Evolutionary conservation across 2,888 invertebrate genomes (phyloP).

Genomic region (Ennomos quercinarius): DNA sequence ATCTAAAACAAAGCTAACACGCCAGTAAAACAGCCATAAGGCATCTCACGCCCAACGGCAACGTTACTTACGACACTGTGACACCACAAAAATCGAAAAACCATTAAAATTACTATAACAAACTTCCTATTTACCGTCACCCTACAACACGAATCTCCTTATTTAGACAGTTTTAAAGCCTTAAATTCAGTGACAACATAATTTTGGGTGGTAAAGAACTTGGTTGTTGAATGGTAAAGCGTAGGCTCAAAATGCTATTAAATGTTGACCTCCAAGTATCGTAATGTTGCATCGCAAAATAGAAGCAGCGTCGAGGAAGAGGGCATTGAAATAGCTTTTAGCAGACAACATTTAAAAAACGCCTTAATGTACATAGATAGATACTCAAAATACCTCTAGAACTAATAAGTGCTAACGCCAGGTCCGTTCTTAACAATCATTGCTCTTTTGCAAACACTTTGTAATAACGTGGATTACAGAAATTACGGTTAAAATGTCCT

Average conservation of each 20-base stretch:
- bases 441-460: too few species aligned
- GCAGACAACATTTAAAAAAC: not conserved
- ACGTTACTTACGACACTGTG: constrained; percentile 16
- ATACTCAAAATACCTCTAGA: too few species aligned
- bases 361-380: not conserved
- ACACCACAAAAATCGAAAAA: constrained; percentile 39
- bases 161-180: not conserved
- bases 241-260: constrained; percentile 33
- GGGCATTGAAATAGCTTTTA: not conserved
- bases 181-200: constrained; percentile 1
- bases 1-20: constrained; percentile 17
- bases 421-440: too few species aligned
- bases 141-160: not conserved
- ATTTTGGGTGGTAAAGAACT: constrained; percentile 2
- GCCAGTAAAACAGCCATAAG: constrained; percentile 17
- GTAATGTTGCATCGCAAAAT: constrained; percentile 18
- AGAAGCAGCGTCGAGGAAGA: constrained; percentile 5
- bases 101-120: constrained; percentile 32
- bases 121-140: not conserved
- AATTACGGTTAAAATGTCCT: too few species aligned
- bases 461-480: too few species aligned
- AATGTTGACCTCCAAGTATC: constrained; percentile 34
- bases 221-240: constrained; percentile 14
- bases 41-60: constrained; percentile 13
- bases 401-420: too few species aligned